Evolutionary conservation across 1,140 invertebrate species (phyloP).

Genomic region (Nixonia krombeini): DNA sequence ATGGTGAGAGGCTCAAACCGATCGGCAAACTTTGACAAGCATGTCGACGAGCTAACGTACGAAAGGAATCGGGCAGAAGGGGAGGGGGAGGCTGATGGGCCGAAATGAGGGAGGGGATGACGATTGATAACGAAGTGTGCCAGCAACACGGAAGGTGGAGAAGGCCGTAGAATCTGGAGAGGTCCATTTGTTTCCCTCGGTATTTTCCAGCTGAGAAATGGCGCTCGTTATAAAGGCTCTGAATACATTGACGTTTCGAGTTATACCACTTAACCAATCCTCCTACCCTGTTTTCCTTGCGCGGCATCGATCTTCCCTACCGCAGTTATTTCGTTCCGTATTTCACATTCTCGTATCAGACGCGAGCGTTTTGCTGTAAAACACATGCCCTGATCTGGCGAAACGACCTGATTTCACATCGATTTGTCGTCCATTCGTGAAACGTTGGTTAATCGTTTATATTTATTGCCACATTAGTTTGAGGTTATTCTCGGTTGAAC

Average conservation of each 20-base stretch:
- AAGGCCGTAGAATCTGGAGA: conserved; percentile 38
- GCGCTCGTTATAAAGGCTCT: conserved; percentile 51
- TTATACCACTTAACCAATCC: conserved; percentile 48
- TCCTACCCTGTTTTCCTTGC: conserved; percentile 35
- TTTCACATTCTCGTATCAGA: conserved; percentile 25
- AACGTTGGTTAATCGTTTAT: too few species aligned
- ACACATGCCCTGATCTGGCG: too few species aligned
- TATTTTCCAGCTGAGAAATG: conserved; percentile 51
- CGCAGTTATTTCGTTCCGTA: conserved; percentile 14
- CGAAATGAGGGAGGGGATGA: conserved; percentile 5
- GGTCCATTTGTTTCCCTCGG: conserved; percentile 46
- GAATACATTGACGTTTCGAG: conserved; percentile 52
- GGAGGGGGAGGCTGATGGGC: conserved; percentile 3
- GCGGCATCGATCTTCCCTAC: conserved; percentile 33
- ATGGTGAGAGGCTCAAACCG: conserved; percentile 38
- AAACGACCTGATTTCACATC: too few species aligned
- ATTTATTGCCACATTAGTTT: too few species aligned
- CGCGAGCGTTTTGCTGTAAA: conserved; percentile 10
- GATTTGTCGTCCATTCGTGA: too few species aligned
- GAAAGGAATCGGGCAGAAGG: conserved; percentile 6
- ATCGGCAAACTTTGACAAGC: conserved; percentile 56
- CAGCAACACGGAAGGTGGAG: conserved; percentile 20
- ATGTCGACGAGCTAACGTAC: conserved; percentile 27
- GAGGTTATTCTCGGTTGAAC: too few species aligned
- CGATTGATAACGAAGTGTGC: conserved; percentile 47